Conservation (phyloP, 92 coral and sea anemone species). For the Palythoa heliodiscus region DNA sequence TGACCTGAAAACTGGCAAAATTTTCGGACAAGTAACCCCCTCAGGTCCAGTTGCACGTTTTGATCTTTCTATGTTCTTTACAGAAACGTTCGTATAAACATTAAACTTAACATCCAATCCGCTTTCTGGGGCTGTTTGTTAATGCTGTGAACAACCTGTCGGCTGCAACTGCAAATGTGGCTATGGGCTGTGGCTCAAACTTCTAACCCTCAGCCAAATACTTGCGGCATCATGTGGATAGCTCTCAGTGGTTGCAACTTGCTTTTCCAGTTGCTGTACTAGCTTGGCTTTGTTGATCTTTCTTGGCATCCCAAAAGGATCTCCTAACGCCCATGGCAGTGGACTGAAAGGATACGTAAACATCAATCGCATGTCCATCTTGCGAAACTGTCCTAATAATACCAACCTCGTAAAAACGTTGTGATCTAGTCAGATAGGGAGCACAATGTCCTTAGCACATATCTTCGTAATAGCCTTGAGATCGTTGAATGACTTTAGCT, state of each 20-base stretch:
- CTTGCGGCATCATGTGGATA: slow-evolving; percentile 48
- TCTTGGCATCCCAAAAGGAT: slow-evolving; percentile 22
- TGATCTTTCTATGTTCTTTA: too few species aligned
- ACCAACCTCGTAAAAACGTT: slow-evolving; percentile 27
- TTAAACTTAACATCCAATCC: too few species aligned
- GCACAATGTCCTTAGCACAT: slow-evolving; percentile 39
- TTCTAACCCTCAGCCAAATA: slow-evolving; percentile 49
- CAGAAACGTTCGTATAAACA: too few species aligned
- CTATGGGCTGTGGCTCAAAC: slow-evolving; percentile 24
- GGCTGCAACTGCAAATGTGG: slow-evolving; percentile 16
- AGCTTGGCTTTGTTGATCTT: slow-evolving; percentile 36
- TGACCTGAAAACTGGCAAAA: too few species aligned
- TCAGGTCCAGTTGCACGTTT: too few species aligned
- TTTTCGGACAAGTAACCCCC: too few species aligned
- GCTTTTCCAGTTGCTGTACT: neutral
- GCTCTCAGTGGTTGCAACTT: neutral
- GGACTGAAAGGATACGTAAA: slow-evolving; percentile 62
- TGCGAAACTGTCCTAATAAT: slow-evolving; percentile 47
- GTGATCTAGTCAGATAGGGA: slow-evolving; percentile 41
- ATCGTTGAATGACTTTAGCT: slow-evolving; percentile 53
- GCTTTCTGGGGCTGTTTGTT: too few species aligned
- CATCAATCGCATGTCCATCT: slow-evolving; percentile 53
- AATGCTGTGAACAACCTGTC: too few species aligned
- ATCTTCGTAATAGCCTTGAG: slow-evolving; percentile 39
- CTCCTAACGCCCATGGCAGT: too few species aligned